Evolutionary conservation across 1,140 invertebrate species (phyloP), one percentile per base, ranked within the genome.

Genomic region (Drosophila orena): DNA sequence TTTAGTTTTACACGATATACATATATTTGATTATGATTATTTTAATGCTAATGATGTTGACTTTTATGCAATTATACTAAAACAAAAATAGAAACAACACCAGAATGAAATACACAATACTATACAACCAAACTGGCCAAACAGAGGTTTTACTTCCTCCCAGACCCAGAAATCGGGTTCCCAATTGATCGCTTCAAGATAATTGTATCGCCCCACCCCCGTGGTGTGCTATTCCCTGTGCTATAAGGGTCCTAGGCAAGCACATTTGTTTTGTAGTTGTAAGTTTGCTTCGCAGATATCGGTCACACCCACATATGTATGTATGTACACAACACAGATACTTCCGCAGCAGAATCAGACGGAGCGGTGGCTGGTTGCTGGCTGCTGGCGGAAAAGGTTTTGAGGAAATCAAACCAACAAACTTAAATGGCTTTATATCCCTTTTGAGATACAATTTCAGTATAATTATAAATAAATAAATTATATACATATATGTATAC

Each of bases 391-490:
- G 57, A 78, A 77, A 53, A 62, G 75, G 70, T 88, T 86, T 79
- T 86, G 35, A 40, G 34, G 34, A 52, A 56, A 52, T 68, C 40
- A 76, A 76, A 54, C 44, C 74, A 61, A 77, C 73, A 83, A 88
- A 88, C 84, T 70, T 86, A 83, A 86, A 88, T 88, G 83, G 83
- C 83, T 88, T 88, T 88, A 88, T 88, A 88, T 88, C 83, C 83
- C 84, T 88, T 88, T 88, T 88, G 83, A 88, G 83, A 88, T 88
- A 88, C 84, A 88, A 78, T 83, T 76, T 88, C 65, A 89, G 59
- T 79, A 78, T 71, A 75, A 80, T 69, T 70, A 83, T 68, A 38
- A 65, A 80, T 62, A 61, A 76, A 84, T 73, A 52, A 62, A 68
- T 62, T 50, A 77, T 55, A 78, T 77, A 72, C 44, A 58, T 76